phyloP scores from a whole-genome alignment of 2,113 vertebrate genomes.

The Lepisosteus osseus region DNA sequence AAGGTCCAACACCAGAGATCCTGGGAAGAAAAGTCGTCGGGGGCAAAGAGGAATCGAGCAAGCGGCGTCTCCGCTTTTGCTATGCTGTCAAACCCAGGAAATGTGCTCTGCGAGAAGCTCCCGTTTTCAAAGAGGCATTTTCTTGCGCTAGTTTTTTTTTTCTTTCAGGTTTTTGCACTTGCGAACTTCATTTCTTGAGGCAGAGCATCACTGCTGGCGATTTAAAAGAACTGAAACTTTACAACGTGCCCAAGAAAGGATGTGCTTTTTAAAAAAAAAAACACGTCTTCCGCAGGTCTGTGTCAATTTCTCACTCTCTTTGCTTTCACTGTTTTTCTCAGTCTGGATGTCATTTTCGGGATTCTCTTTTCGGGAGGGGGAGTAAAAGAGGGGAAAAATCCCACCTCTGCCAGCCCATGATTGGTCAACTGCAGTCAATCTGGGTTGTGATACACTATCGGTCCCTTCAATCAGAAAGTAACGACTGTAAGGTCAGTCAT shows the following conservation, averaged over 20 bases:
- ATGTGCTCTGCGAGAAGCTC: conserved; percentile 27
- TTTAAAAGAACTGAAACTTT: conserved; percentile 8
- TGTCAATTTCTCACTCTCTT: not conserved
- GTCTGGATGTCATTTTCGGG: conserved; percentile 61
- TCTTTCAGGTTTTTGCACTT: conserved; percentile 4
- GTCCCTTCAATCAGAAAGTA: conserved; percentile 27
- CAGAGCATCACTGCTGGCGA: not conserved
- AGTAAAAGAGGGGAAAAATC: conserved; percentile 28
- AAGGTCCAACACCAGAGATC: not conserved
- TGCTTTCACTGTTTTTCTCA: conserved; percentile 28
- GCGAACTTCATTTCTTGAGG: conserved; percentile 17
- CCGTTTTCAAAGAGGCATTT: conserved; percentile 39
- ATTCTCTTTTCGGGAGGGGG: conserved; percentile 47
- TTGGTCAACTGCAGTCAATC: conserved; percentile 36
- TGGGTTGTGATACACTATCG: conserved; percentile 26
- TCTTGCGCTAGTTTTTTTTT: conserved; percentile 12
- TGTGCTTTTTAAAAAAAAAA: too few species aligned
- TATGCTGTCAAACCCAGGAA: conserved; percentile 41
- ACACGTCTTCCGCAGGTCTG: too few species aligned
- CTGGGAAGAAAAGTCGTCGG: not conserved
- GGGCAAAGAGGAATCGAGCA: conserved; percentile 12
- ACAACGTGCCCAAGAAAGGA: not conserved
- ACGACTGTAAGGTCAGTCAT: conserved; percentile 17
- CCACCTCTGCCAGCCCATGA: conserved; percentile 38
- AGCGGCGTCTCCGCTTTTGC: conserved; percentile 18